phyloP scores from a whole-genome alignment of 2,113 vertebrate species.

The Mola mola region DNA sequence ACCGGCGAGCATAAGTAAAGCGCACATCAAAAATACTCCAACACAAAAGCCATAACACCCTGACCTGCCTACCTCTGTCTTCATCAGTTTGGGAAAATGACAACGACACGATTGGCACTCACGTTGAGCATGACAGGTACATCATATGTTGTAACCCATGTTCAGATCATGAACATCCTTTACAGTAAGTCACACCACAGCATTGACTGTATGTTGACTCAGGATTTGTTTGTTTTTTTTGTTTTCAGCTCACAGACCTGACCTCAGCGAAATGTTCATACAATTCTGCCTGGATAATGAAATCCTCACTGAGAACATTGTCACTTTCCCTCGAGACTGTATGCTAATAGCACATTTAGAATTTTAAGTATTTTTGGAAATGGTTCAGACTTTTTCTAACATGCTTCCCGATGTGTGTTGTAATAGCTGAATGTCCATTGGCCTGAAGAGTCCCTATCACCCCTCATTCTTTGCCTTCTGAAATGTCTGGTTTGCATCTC shows the following conservation, averaged over 20 bases:
- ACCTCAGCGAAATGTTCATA: conserved; percentile 77
- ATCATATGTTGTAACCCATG: no score
- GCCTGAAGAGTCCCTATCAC: conserved; percentile 7
- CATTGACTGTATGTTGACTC: no score
- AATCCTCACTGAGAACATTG: conserved; percentile 75
- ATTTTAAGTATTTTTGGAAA: background rate
- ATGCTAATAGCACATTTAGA: conserved; percentile 6
- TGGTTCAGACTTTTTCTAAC: conserved; percentile 1
- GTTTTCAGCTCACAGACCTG: conserved; percentile 79
- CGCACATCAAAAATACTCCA: no score
- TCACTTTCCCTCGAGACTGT: conserved; percentile 81
- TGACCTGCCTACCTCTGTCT: no score
- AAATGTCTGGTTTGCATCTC: no score
- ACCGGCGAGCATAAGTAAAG: no score
- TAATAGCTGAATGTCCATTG: conserved; percentile 49
- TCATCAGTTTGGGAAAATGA: no score
- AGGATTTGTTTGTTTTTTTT: no score
- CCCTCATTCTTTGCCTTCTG: no score
- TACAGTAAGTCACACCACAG: conserved; percentile 79
- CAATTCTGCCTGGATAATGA: conserved; percentile 77
- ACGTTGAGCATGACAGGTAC: no score
- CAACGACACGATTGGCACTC: no score
- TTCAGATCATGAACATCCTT: conserved; percentile 83
- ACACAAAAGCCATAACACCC: no score
- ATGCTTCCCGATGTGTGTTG: background rate